These are phyloP conservation scores for Manis javanica DNA, from an alignment of 2,797 vertebrate genomes.

Conservation along the genomic window DNA sequence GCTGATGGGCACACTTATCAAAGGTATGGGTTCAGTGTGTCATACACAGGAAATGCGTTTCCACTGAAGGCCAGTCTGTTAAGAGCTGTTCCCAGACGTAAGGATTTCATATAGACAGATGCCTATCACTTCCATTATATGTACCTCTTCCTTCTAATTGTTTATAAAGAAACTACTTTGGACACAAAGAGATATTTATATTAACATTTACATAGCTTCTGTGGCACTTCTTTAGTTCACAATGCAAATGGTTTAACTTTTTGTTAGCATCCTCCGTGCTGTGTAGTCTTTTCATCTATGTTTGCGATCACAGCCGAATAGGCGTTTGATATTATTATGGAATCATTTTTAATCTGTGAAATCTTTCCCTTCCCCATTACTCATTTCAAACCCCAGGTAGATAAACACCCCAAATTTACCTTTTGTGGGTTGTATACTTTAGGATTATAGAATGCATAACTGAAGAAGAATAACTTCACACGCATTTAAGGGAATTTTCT, in stretches of 20 bases:
- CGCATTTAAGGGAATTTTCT: not conserved
- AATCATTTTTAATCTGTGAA: not conserved
- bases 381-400: not conserved
- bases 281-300: not conserved
- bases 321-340: not conserved
- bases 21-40: slow-evolving; percentile 7
- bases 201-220: not conserved
- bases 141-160: not conserved
- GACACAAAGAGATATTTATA: not conserved
- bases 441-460: not conserved
- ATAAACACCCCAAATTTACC: not conserved
- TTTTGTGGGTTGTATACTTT: not conserved
- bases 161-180: not conserved
- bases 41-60: slow-evolving; percentile 46
- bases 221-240: not conserved
- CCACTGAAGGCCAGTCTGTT: slow-evolving; percentile 63
- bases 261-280: not conserved
- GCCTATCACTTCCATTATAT: not conserved
- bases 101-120: slow-evolving; percentile 29
- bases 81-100: slow-evolving; percentile 50
- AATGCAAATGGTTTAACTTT: not conserved
- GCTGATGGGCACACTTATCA: slow-evolving; percentile 71
- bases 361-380: not conserved
- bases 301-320: not conserved
- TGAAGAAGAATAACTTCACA: not conserved